These are phyloP conservation scores for Sympetrum striolatum DNA, from an alignment of 2,888 invertebrate genomes.

Conservation along the genomic window DNA sequence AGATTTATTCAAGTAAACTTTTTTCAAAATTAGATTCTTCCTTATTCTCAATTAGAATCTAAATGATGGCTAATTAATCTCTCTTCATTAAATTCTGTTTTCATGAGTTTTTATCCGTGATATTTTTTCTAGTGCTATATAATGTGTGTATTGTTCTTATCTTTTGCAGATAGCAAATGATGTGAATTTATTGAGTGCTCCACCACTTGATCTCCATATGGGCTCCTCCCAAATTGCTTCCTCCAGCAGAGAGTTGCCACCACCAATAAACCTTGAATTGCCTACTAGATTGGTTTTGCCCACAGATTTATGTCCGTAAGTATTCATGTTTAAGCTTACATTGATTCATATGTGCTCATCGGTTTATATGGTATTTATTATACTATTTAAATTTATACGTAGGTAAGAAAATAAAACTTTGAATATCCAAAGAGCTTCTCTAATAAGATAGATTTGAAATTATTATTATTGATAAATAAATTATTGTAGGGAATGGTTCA, in stretches of 20 bases:
- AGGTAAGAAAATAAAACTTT: too few relatives aligned
- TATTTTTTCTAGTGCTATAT: neutral
- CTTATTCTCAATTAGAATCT: too few relatives aligned
- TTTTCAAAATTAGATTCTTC: too few relatives aligned
- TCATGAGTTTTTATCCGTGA: neutral
- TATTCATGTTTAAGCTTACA: neutral
- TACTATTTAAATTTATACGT: too few relatives aligned
- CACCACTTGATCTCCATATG: neutral
- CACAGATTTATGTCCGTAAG: neutral
- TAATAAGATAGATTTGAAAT: too few relatives aligned
- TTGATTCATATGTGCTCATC: neutral
- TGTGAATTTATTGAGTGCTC: constrained; percentile 13
- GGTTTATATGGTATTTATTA: too few relatives aligned
- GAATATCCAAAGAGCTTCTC: too few relatives aligned
- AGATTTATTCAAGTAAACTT: too few relatives aligned
- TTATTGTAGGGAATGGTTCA: too few relatives aligned
- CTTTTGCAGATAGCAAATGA: neutral
- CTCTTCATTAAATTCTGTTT: neutral
- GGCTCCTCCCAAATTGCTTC: neutral
- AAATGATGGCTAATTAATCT: too few relatives aligned
- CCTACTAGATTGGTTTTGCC: neutral
- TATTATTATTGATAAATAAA: too few relatives aligned
- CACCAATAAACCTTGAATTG: neutral
- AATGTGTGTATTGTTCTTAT: neutral
- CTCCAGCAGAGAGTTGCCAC: neutral